Evolutionary conservation across 2,113 vertebrate genomes (phyloP).

Genomic region (Buteo buteo): DNA sequence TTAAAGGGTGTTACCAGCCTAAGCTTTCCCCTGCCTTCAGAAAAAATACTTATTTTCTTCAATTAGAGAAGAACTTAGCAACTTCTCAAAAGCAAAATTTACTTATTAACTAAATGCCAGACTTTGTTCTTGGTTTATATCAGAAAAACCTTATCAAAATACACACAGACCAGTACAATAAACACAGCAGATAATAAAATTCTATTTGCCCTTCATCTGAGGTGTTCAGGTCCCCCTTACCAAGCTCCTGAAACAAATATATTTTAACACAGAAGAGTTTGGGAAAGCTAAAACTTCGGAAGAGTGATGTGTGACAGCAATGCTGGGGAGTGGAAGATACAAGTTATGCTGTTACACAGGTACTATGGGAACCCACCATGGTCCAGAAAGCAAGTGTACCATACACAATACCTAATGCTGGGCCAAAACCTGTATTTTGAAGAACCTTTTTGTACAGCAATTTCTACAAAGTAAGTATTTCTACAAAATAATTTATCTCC

Average conservation of each 20-base stretch:
- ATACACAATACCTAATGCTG: not conserved
- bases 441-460: not conserved
- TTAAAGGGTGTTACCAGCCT: not conserved
- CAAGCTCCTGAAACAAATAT: not conserved
- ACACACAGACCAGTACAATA: not conserved
- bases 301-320: not conserved
- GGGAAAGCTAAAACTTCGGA: not conserved
- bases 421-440: not conserved
- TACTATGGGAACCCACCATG: not conserved
- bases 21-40: not conserved
- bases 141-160: slow-evolving; percentile 34
- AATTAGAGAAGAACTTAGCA: not conserved
- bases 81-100: not conserved
- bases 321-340: not conserved
- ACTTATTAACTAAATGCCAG: slow-evolving; percentile 39
- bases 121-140: slow-evolving; percentile 23
- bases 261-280: not conserved
- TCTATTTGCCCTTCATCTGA: slow-evolving; percentile 1
- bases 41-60: not conserved
- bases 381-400: not conserved
- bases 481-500: not conserved
- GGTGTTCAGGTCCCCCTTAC: not conserved
- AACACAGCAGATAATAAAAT: not conserved
- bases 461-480: not conserved
- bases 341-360: not conserved